Evolutionary conservation across 2,888 invertebrate species (phyloP).

Genomic region (Scrobipalpa atriplicella): DNA sequence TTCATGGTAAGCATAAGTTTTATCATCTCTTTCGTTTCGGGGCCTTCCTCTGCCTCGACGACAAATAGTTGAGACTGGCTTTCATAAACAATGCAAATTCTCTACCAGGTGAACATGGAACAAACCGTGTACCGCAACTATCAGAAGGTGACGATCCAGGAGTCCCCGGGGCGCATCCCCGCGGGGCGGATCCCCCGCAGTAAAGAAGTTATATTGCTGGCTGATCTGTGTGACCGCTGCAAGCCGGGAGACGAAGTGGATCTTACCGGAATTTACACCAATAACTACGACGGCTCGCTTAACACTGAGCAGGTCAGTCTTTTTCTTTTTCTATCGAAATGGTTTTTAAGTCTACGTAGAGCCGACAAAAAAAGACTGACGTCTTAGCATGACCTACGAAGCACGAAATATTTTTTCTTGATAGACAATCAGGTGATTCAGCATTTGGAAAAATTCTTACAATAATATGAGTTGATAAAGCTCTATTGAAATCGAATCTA

Average conservation of each 20-base stretch:
- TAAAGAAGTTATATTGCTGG: constrained; percentile 96
- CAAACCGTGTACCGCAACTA: constrained; percentile 99
- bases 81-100: neutral
- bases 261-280: constrained; percentile 97
- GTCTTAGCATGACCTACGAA: too few relatives aligned
- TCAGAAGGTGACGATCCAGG: constrained; percentile 98
- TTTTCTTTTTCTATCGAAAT: too few relatives aligned
- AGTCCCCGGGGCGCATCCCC: constrained; percentile 98
- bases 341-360: too few relatives aligned
- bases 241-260: constrained; percentile 99
- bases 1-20: constrained; percentile 86
- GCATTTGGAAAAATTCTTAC: too few relatives aligned
- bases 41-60: neutral
- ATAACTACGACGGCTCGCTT: constrained; percentile 98
- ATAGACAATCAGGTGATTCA: too few relatives aligned
- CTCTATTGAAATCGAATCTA: too few relatives aligned
- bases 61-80: neutral
- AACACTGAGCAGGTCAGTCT: constrained; percentile 94
- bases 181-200: constrained; percentile 98
- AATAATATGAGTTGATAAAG: too few relatives aligned
- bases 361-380: too few relatives aligned
- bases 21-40: too few relatives aligned
- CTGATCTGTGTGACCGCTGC: constrained; percentile 98
- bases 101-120: constrained; percentile 96
- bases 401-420: too few relatives aligned